phyloP scores from a whole-genome alignment of 2,888 invertebrate species.

The Pedicia rivosa region DNA sequence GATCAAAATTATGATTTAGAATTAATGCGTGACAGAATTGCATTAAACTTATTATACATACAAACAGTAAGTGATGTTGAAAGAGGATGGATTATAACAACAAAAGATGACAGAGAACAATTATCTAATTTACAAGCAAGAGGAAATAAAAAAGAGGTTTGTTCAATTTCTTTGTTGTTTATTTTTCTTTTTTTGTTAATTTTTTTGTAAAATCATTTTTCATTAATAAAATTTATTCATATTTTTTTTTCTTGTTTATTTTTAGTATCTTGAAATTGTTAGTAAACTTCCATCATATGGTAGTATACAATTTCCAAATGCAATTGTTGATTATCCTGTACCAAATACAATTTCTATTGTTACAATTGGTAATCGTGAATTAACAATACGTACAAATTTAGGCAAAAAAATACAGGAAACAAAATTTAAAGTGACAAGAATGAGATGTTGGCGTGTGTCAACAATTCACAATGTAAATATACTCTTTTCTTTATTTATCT shows the following conservation, averaged over 20 bases:
- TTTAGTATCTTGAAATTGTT: slow-evolving; percentile 72
- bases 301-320: slow-evolving; percentile 62
- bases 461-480: slow-evolving; percentile 40
- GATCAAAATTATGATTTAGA: slow-evolving; percentile 69
- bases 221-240: not conserved
- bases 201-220: slow-evolving; percentile 7
- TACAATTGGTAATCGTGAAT: slow-evolving; percentile 72
- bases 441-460: slow-evolving; percentile 95
- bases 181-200: not conserved
- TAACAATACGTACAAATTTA: slow-evolving; percentile 49
- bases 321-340: slow-evolving; percentile 61
- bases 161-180: not conserved
- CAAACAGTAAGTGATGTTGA: slow-evolving; percentile 80
- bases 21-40: slow-evolving; percentile 64
- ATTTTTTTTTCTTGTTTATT: slow-evolving; percentile 15
- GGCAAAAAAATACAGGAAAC: slow-evolving; percentile 58
- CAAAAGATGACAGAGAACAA: slow-evolving; percentile 48
- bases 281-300: slow-evolving; percentile 79
- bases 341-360: slow-evolving; percentile 51
- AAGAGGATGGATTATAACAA: slow-evolving; percentile 57
- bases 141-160: slow-evolving; percentile 63
- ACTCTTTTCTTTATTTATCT: too few species aligned
- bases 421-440: slow-evolving; percentile 83
- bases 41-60: slow-evolving; percentile 71
- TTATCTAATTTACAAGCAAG: slow-evolving; percentile 54